A percentile compares a stretch with the other conserved stretches of the same genome.
Conservation (phyloP, 2,797 vertebrate species). For the Labroides dimidiatus region DNA sequence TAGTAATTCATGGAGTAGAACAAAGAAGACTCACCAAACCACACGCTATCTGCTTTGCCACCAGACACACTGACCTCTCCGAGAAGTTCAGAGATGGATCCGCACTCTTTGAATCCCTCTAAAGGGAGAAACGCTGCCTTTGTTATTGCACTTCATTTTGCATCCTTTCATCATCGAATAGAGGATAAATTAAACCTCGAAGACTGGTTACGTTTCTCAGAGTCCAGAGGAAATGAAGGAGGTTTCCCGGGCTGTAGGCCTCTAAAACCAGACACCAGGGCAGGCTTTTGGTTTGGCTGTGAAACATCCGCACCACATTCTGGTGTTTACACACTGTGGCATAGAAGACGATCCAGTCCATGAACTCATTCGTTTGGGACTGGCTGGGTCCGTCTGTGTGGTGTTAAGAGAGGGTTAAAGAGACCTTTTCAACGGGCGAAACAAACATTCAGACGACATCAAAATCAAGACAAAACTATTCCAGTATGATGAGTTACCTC, state of each 20-base stretch:
- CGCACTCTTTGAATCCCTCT: conserved; percentile 34
- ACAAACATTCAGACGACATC: too few relatives aligned
- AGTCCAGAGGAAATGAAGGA: conserved; percentile 78
- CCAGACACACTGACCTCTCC: conserved; percentile 75
- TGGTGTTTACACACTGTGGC: conserved; percentile 72
- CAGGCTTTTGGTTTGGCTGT: conserved; percentile 67
- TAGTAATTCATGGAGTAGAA: not conserved
- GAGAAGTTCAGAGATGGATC: conserved; percentile 61
- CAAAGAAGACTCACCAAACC: conserved; percentile 73
- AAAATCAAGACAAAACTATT: too few relatives aligned
- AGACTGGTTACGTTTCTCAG: conserved; percentile 65
- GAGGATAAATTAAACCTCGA: too few relatives aligned
- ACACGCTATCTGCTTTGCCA: conserved; percentile 78
- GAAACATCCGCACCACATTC: conserved; percentile 76
- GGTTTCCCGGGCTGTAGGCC: conserved; percentile 72
- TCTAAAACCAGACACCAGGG: conserved; percentile 78
- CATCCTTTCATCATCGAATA: not conserved
- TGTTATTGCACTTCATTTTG: not conserved
- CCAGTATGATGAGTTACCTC: too few relatives aligned
- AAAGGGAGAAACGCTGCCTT: not conserved
- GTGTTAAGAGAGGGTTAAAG: not conserved
- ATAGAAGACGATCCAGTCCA: conserved; percentile 71
- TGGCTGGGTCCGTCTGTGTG: conserved; percentile 51
- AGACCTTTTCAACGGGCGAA: too few relatives aligned
- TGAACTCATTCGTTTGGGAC: conserved; percentile 63